A percentile compares a stretch with the other conserved stretches of the same genome.
These are phyloP conservation scores for Myiagra hebetior DNA, from an alignment of 2,113 vertebrate genomes.

Conservation along the genomic window DNA sequence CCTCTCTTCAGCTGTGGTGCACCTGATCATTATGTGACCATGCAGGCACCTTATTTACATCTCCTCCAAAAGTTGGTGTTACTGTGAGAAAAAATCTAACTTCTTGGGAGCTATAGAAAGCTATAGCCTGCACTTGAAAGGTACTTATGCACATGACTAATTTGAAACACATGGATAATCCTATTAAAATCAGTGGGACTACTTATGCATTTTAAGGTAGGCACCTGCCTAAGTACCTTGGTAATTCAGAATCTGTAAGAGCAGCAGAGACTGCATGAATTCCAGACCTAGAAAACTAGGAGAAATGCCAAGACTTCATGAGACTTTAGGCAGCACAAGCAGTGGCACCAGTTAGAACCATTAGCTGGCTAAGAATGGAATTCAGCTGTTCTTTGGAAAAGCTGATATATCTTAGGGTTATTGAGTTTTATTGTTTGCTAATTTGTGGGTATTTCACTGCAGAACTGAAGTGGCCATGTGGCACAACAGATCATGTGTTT, in stretches of 20 bases:
- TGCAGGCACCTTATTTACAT: neutral
- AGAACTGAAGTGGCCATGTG: neutral
- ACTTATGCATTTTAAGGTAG: neutral
- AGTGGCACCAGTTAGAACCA: constrained; percentile 23
- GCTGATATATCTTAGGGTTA: neutral
- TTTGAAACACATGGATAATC: neutral
- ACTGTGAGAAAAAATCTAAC: neutral
- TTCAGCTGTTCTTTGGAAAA: constrained; percentile 44
- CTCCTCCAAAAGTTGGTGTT: neutral
- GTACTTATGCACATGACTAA: neutral
- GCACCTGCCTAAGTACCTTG: constrained; percentile 15
- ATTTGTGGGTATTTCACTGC: neutral
- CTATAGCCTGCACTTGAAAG: neutral
- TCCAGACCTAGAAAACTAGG: constrained; percentile 2
- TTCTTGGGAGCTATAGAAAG: neutral
- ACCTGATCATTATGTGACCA: neutral
- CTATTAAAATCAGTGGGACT: neutral
- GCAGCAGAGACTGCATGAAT: neutral
- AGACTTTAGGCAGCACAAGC: neutral
- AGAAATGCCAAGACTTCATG: neutral
- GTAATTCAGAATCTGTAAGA: neutral
- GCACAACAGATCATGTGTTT: neutral
- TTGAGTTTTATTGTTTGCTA: neutral
- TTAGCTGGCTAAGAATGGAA: constrained; percentile 32
- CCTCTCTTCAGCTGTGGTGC: neutral